Evolutionary conservation across 2,797 vertebrate genomes (phyloP).

Genomic region (Nyctibius grandis): DNA sequence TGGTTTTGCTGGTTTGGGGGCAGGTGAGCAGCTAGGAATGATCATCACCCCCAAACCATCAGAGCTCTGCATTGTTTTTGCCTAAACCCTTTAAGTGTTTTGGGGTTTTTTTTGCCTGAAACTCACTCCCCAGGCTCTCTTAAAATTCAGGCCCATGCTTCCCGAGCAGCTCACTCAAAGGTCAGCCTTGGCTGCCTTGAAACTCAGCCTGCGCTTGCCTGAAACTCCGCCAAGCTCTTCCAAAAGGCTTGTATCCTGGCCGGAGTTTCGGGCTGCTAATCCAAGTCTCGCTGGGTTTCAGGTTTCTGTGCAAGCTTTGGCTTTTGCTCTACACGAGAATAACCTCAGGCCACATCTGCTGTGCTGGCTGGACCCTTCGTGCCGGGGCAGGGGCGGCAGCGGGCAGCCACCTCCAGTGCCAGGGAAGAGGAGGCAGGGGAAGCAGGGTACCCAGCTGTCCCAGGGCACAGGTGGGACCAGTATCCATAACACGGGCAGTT

Average conservation of each 20-base stretch:
- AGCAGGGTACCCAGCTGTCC: neutral
- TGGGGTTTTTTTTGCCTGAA: neutral
- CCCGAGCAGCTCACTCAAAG: constrained; percentile 39
- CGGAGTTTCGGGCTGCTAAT: constrained; percentile 38
- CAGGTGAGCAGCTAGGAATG: neutral
- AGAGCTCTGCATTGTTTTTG: neutral
- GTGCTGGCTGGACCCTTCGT: neutral
- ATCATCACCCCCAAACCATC: constrained; percentile 16
- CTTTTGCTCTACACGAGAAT: neutral
- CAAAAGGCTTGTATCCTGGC: constrained; percentile 29
- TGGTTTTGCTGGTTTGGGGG: constrained; percentile 61
- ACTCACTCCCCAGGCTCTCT: neutral
- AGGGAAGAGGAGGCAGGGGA: neutral
- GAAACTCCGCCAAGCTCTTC: constrained; percentile 49
- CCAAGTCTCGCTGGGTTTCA: constrained; percentile 33
- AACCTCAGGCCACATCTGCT: neutral
- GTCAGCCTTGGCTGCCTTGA: constrained; percentile 31
- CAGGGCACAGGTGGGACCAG: neutral
- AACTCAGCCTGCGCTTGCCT: constrained; percentile 7
- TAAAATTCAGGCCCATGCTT: constrained; percentile 15
- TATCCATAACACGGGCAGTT: no score
- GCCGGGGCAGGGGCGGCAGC: neutral
- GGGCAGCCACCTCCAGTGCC: neutral
- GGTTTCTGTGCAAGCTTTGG: constrained; percentile 4
- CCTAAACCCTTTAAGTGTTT: neutral